Evolutionary conservation across 2,113 vertebrate genomes (phyloP), one percentile per base, ranked within the genome.

Genomic region (Myxocyprinus asiaticus): DNA sequence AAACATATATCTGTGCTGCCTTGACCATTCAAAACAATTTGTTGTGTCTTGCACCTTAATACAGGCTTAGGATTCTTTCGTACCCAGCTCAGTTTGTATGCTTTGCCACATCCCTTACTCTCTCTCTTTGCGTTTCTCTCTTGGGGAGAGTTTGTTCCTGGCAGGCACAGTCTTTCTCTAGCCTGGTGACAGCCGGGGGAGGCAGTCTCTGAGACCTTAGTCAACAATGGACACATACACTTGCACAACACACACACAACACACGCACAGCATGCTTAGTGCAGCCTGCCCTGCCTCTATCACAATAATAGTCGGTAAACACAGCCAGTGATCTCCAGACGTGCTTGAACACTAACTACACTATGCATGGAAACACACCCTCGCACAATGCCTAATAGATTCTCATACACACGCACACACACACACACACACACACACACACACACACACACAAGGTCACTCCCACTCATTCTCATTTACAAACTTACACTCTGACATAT

Each of bases 401-500:
- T n/a, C 48, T 44, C 69, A 68, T 48, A 33, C 22, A 77, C 22
- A 33, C 1, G 22, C 22, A 33, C 3, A 33, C 22, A 33, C 22
- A 1, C 22, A 33, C 22, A 33, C 22, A 33, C 22, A 33, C 22
- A 33, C 22, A 33, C 22, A 33, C 22, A 33, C 22, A 33, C 22
- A 33, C 22, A 33, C 78, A 71, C 61, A 15, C 75, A 64, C 78
- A 80, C 76, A 79, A 81, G 68, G 69, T 72, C 81, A 87, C 83
- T 87, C 86, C 84, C 85, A 88, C 88, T 86, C 83, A 71, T 72
- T 83, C 83, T 79, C 81, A 81, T 80, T 78, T 67, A 83, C 77
- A 78, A 80, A 82, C 85, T 82, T 66, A 79, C 51, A 82, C 86
- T 81, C 74, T 68, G 78, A 81, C 86, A 86, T 65, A 42, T 65